Evolutionary conservation across 2,797 vertebrate genomes (phyloP), one percentile per base, ranked within the genome.

Genomic region (Myripristis jacobus): DNA sequence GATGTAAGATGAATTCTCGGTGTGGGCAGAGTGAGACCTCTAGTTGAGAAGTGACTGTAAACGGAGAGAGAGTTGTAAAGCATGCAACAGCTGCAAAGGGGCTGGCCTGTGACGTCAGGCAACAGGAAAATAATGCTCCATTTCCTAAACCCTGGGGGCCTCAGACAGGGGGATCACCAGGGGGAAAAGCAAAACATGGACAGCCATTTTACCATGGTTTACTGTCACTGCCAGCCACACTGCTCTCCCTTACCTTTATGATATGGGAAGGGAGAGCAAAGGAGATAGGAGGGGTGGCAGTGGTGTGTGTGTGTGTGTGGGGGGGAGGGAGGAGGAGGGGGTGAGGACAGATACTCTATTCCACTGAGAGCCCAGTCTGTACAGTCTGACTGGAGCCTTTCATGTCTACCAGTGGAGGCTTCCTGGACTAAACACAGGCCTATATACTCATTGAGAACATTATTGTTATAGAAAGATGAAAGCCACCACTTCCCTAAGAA

Each of bases 11-110:
- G 47, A 55, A 74, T 71, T 73, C 65, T 75, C 41, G 56, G 46
- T 64, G 71, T 47, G 60, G 68, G 63, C 67, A 65, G 66, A 82
- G 55, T 21, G 68, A 69, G 70, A 74, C 72, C 67, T 80, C 79
- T 64, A 51, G 83, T 69, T 66, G 46, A 79, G 79, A 76, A 69
- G 82, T 66, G 79, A 67, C 78, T 58, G 86, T 87, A 88, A 87
- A 89, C 87, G 6, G 27, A 73, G 53, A 87, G 59, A 48, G 81
- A 91, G 92, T 90, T 92, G 91, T 91, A 85, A 88, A 93, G 89
- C 88, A 88, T 92, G 94, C 90, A 95, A 96, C 96, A 97, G 96
- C 96, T 97, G 96, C 95, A 94, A 88, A 93, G 89, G 87, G 93
- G 91, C 90, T 89, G 92, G 64, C 90, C 82, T 66, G 77, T 94